Conservation (phyloP, 2,888 invertebrate genomes). For the Synanthedon andrenaeformis region DNA sequence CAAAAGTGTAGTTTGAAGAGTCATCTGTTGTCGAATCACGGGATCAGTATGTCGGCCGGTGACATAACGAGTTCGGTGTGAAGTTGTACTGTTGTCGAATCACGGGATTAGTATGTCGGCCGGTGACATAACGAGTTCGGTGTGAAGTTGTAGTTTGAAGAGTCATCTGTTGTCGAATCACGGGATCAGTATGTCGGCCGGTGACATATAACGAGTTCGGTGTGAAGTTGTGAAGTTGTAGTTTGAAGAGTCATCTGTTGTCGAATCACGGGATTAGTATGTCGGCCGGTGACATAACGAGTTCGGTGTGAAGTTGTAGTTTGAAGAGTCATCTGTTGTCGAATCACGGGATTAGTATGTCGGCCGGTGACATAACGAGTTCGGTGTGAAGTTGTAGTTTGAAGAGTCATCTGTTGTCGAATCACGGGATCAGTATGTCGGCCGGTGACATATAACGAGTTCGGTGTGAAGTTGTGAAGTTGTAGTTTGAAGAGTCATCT, state of each 20-base stretch:
- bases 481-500: constrained; percentile 52
- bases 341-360: constrained; percentile 42
- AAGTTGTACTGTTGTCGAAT: too few species aligned
- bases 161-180: constrained; percentile 50
- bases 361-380: constrained; percentile 14
- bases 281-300: too few species aligned
- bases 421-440: constrained; percentile 45
- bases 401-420: constrained; percentile 46
- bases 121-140: too few species aligned
- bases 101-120: too few species aligned
- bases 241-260: constrained; percentile 5
- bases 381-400: constrained; percentile 44
- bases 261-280: too few species aligned
- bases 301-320: constrained; percentile 8
- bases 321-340: constrained; percentile 41
- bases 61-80: constrained; percentile 22
- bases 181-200: constrained; percentile 44
- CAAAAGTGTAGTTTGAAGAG: constrained; percentile 56
- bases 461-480: too few species aligned
- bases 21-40: constrained; percentile 49
- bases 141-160: constrained; percentile 37
- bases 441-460: constrained; percentile 33
- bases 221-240: too few species aligned
- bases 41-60: constrained; percentile 42
- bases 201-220: constrained; percentile 25